These are phyloP conservation scores for Misgurnus mizolepis DNA, from an alignment of 2,113 vertebrate genomes.

Conservation along the genomic window DNA sequence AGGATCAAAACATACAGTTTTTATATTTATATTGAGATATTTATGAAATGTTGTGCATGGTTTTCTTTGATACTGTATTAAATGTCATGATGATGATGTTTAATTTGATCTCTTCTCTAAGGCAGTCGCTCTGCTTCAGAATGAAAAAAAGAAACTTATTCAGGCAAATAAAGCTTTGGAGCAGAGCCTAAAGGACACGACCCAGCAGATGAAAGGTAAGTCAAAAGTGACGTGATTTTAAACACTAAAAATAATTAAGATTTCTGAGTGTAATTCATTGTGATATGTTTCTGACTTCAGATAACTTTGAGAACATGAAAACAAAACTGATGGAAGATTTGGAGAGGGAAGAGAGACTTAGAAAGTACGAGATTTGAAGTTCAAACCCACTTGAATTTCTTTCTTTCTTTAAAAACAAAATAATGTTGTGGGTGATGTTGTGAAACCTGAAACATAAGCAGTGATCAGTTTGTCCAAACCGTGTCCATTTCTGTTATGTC, in stretches of 20 bases:
- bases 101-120: constrained; percentile 41
- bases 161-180: constrained; percentile 78
- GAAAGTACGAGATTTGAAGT: constrained; percentile 76
- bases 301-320: constrained; percentile 83
- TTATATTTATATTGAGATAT: no score
- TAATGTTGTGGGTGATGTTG: no score
- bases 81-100: constrained; percentile 7
- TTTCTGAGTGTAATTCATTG: neutral
- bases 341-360: constrained; percentile 81
- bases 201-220: constrained; percentile 83
- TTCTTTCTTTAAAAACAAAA: neutral
- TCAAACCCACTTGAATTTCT: neutral
- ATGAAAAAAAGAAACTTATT: constrained; percentile 71
- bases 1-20: no score
- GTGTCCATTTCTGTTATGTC: constrained; percentile 4
- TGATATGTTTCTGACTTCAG: constrained; percentile 65
- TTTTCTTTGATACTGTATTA: neutral
- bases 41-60: no score
- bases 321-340: constrained; percentile 82
- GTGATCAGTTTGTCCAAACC: no score
- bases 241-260: neutral
- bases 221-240: neutral
- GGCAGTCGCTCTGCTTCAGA: constrained; percentile 74
- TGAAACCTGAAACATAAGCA: no score
- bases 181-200: constrained; percentile 74